Evolutionary conservation across 2,113 vertebrate genomes (phyloP), one percentile per base, ranked within the genome.

Genomic region (Leuciscus idus): DNA sequence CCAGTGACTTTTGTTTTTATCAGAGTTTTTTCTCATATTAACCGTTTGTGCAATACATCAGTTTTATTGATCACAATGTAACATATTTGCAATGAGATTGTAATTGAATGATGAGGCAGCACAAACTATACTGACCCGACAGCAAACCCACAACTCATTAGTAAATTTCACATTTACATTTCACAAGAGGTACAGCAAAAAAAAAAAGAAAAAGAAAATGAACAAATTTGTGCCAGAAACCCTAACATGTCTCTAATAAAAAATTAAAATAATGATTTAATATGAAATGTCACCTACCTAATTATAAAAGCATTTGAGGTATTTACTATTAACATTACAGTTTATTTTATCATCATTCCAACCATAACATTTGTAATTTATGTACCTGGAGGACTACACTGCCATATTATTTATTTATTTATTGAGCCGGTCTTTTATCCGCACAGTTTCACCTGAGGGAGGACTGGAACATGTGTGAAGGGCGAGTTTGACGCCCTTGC

Each of bases 351-450:
- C 30, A 26, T 55, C 28, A 77, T 33, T 26, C 12, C 50, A 78
- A 26, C 72, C 3, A 26, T 74, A 48, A 26, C 75, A 78, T 36
- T 23, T 33, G 50, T 23, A 9, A 57, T 33, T 78, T 12, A 78
- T 36, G 8, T 55, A 57, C 17, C 50, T 57, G 52, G 48, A 78
- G 28, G 75, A 50, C 75, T 57, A 57, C 26, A 55, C 9, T 12
- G 75, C 26, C 26, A 57, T 78, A 78, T 77, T 28, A 55, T 77
- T 77, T 55, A 77, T 77, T 77, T 2, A 77, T 77, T 52, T 74
- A 43, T 76, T 15, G 6, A 77, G 50, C 48, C 33, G 48, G 28
- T 55, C 48, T 33, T 78, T 78, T 57, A 78, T 75, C 72, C 9
- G 15, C 46, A 33, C 75, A 33, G 75, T 55, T 77, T 55, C 75